These are phyloP conservation scores for Palloptera scutellata DNA, from an alignment of 2,888 invertebrate species.

Conservation along the genomic window DNA sequence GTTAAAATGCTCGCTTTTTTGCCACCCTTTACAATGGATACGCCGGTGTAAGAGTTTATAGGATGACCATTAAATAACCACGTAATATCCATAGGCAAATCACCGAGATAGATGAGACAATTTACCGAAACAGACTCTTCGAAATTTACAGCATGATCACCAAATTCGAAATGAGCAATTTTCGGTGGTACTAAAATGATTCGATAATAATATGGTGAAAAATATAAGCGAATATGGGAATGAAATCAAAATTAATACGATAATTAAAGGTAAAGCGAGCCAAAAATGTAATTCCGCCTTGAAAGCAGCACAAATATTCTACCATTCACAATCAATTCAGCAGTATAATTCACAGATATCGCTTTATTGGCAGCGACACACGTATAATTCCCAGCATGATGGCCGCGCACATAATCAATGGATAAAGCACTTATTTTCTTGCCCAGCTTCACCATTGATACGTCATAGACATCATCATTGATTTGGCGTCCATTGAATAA, in stretches of 20 bases:
- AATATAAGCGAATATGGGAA: slow-evolving; percentile 2
- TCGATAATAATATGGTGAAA: not conserved
- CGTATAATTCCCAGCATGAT: slow-evolving; percentile 76
- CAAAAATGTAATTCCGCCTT: slow-evolving; percentile 8
- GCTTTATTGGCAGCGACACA: slow-evolving; percentile 74
- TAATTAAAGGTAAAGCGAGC: not conserved
- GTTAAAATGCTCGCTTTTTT: slow-evolving; percentile 71
- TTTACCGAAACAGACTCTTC: slow-evolving; percentile 71
- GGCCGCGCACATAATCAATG: slow-evolving; percentile 74
- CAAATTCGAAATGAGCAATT: slow-evolving; percentile 77
- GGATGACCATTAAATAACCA: slow-evolving; percentile 67
- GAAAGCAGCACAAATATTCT: slow-evolving; percentile 30
- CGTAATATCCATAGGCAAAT: slow-evolving; percentile 71
- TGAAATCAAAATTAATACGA: not conserved
- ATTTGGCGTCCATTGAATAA: slow-evolving; percentile 67
- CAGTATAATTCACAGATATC: slow-evolving; percentile 69
- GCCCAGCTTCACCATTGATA: slow-evolving; percentile 66
- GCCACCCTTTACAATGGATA: slow-evolving; percentile 66
- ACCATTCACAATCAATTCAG: slow-evolving; percentile 71
- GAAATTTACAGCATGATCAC: slow-evolving; percentile 73
- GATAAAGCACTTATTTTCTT: slow-evolving; percentile 73
- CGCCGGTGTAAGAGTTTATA: slow-evolving; percentile 60
- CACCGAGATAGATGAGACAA: slow-evolving; percentile 71
- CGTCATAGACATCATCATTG: slow-evolving; percentile 66
- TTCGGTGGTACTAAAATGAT: slow-evolving; percentile 72